Conservation (phyloP, 1,140 invertebrate genomes). For the Phymorhynchus buccinoides region DNA sequence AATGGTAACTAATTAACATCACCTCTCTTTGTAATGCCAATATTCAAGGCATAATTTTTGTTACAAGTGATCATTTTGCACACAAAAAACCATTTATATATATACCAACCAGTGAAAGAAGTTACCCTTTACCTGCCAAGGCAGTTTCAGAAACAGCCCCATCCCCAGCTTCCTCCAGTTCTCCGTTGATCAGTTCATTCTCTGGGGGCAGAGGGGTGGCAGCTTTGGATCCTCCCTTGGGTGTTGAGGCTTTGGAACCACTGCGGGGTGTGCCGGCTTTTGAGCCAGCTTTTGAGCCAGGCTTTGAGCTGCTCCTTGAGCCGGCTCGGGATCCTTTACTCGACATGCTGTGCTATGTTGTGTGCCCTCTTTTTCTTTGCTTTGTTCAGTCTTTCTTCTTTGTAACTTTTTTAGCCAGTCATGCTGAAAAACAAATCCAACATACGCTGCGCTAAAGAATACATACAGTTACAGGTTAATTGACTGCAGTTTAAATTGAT, state of each 20-base stretch:
- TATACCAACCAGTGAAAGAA: neutral
- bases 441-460: neutral
- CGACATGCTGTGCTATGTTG: slow-evolving; percentile 22
- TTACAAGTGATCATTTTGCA: neutral
- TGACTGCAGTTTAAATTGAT: neutral
- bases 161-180: neutral
- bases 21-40: too few relatives aligned
- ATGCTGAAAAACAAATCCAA: slow-evolving; percentile 15
- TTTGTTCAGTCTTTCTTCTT: neutral
- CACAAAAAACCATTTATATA: neutral
- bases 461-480: neutral
- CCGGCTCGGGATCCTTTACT: slow-evolving; percentile 36
- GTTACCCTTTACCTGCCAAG: neutral
- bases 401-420: neutral
- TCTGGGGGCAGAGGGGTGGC: slow-evolving; percentile 55
- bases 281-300: slow-evolving; percentile 44
- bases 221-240: slow-evolving; percentile 59
- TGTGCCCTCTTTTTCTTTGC: neutral
- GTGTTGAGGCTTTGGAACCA: slow-evolving; percentile 54
- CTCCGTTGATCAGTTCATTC: slow-evolving; percentile 21
- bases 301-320: slow-evolving; percentile 48
- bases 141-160: neutral
- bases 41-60: too few relatives aligned
- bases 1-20: too few relatives aligned
- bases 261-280: slow-evolving; percentile 48